A percentile compares a stretch with the other conserved stretches of the same genome.
phyloP scores from a whole-genome alignment of 2,888 invertebrate species.

The Xestia rhomboidea region DNA sequence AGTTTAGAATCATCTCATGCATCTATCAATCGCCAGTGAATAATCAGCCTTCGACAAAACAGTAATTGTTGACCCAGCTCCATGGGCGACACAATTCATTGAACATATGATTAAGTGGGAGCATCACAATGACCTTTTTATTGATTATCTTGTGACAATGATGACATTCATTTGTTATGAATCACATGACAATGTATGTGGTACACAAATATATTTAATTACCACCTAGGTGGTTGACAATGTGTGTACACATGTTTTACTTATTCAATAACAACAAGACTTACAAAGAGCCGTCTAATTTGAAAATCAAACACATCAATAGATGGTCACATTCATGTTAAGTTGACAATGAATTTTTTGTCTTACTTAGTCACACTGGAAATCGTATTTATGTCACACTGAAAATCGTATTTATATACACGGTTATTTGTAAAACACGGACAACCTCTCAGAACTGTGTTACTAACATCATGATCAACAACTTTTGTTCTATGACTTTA shows the following conservation, averaged over 20 bases:
- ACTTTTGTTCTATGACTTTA: no score
- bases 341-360: neutral
- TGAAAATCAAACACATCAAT: neutral
- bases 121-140: constrained; percentile 39
- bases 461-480: no score
- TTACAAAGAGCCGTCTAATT: neutral
- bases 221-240: neutral
- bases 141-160: constrained; percentile 41
- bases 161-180: constrained; percentile 25
- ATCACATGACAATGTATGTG: constrained; percentile 16
- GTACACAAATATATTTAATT: neutral
- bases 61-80: neutral
- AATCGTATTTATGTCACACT: neutral
- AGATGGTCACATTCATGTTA: neutral
- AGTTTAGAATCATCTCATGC: no score
- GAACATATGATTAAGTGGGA: constrained; percentile 20
- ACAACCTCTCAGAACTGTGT: no score
- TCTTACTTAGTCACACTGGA: neutral
- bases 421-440: no score
- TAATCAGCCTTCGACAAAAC: constrained; percentile 2
- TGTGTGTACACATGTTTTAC: neutral
- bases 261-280: neutral
- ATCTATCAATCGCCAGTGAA: neutral
- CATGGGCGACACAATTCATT: constrained; percentile 24
- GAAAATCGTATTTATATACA: no score